Conservation (phyloP, 2,113 vertebrate species). For the Indri indri region DNA sequence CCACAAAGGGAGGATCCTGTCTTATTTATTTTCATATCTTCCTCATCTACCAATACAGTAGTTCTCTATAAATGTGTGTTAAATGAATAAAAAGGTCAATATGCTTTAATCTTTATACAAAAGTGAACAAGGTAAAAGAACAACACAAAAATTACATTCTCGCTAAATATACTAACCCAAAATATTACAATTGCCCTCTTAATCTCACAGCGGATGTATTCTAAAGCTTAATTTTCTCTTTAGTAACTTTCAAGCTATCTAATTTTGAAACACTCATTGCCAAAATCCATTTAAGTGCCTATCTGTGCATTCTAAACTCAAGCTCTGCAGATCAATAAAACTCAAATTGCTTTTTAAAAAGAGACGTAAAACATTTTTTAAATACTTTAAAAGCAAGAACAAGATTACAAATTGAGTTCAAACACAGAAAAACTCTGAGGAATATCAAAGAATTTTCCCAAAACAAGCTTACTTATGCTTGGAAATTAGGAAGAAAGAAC, state of each 20-base stretch:
- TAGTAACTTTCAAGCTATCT: conserved; percentile 63
- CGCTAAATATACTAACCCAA: not conserved
- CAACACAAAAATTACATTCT: not conserved
- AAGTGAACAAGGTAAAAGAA: conserved; percentile 18
- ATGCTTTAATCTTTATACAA: not conserved
- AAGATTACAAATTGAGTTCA: conserved; percentile 40
- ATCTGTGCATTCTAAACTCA: conserved; percentile 63
- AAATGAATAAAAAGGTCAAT: not conserved
- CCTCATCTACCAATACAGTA: not conserved
- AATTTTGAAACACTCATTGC: conserved; percentile 64
- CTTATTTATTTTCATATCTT: not conserved
- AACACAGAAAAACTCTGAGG: not conserved
- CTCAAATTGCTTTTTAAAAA: conserved; percentile 78
- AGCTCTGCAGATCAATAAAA: conserved; percentile 64
- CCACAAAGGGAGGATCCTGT: not conserved
- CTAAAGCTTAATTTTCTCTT: conserved; percentile 67
- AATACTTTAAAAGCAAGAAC: conserved; percentile 52
- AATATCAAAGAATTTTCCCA: not conserved
- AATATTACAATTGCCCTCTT: conserved; percentile 22
- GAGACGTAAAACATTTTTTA: conserved; percentile 65
- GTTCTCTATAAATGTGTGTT: not conserved
- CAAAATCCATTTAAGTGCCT: conserved; percentile 68
- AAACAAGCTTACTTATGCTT: not conserved
- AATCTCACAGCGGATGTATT: conserved; percentile 63
- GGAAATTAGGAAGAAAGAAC: conserved; percentile 1